Conservation (phyloP, 2,888 invertebrate species). For the Dryobotodes eremita region DNA sequence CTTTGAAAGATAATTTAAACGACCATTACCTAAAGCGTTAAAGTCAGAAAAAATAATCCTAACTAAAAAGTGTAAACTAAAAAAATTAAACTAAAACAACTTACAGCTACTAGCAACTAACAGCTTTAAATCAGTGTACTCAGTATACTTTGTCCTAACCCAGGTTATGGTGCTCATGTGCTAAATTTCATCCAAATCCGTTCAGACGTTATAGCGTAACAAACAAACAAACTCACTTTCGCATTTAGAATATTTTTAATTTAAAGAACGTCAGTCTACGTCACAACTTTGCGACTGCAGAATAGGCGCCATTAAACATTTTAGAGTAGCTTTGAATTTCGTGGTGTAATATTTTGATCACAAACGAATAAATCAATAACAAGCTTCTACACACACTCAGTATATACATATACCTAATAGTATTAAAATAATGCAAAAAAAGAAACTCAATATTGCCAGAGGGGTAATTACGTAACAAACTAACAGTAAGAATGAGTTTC, state of each 20-base stretch:
- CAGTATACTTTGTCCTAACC: too few species aligned
- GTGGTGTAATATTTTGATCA: neutral
- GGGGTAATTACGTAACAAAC: too few species aligned
- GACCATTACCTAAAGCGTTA: too few species aligned
- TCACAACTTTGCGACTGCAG: neutral
- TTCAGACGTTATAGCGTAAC: neutral
- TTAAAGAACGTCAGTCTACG: neutral
- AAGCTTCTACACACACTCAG: neutral
- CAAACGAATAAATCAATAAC: neutral
- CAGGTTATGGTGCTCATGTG: too few species aligned
- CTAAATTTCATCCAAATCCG: neutral
- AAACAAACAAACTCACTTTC: neutral
- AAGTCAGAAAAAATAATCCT: too few species aligned
- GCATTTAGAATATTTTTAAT: neutral
- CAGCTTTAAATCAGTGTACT: too few species aligned
- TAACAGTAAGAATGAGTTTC: too few species aligned
- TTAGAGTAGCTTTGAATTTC: neutral
- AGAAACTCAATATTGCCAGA: neutral
- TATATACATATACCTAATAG: neutral
- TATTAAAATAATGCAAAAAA: neutral
- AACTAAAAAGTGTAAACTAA: too few species aligned
- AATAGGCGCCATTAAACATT: too few species aligned
- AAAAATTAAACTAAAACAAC: too few species aligned
- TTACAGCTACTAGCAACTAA: too few species aligned
- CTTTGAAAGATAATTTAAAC: too few species aligned